A percentile compares a stretch with the other conserved stretches of the same genome.
Evolutionary conservation across 2,113 vertebrate genomes (phyloP).

Genomic region (Acanthisitta chloris): DNA sequence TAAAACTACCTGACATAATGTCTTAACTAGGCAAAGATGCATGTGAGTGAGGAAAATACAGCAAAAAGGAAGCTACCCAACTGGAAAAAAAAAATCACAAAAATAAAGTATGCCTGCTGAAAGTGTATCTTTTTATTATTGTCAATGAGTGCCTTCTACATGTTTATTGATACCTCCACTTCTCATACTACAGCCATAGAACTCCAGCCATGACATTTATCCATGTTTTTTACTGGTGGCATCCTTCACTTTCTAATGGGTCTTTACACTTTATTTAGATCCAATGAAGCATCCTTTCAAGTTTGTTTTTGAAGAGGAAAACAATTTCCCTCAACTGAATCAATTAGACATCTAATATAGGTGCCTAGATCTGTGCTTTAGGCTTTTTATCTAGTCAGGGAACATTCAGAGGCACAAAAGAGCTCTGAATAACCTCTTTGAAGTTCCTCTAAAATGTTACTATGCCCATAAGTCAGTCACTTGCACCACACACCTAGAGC

Average conservation of each 20-base stretch:
- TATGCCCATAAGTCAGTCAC: background rate
- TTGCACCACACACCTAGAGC: background rate
- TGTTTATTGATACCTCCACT: background rate
- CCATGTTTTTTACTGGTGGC: background rate
- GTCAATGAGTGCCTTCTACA: background rate
- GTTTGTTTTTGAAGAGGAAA: constrained; percentile 30
- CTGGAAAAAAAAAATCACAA: background rate
- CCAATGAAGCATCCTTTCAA: constrained; percentile 1
- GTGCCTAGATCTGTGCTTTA: background rate
- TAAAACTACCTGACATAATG: background rate
- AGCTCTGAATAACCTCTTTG: background rate
- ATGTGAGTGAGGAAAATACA: background rate
- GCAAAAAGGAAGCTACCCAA: background rate
- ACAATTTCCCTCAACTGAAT: constrained; percentile 18
- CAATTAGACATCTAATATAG: constrained; percentile 30
- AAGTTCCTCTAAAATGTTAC: background rate
- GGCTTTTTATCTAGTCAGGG: background rate
- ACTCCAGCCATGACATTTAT: constrained; percentile 1
- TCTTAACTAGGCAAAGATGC: background rate
- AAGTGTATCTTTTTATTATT: background rate
- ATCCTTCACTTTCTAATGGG: background rate
- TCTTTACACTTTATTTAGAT: constrained; percentile 18
- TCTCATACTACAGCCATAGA: background rate
- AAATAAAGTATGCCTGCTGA: background rate
- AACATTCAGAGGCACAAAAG: background rate